These are phyloP conservation scores for Salvator merianae DNA, from an alignment of 2,113 vertebrate species.

Conservation along the genomic window DNA sequence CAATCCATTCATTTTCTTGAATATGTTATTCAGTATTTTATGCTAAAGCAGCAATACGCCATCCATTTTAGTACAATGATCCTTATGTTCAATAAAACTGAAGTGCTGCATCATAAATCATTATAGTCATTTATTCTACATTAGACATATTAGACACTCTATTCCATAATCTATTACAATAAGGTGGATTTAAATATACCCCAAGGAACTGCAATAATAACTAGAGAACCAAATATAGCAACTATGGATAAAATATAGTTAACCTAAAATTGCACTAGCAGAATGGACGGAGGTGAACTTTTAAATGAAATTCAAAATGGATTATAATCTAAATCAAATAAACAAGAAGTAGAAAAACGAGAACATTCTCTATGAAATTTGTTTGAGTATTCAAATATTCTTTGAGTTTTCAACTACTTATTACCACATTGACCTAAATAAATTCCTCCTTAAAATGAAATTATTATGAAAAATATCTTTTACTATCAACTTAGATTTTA, in stretches of 20 bases:
- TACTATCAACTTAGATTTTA: background rate
- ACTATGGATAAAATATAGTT: conserved; percentile 86
- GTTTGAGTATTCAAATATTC: conserved; percentile 17
- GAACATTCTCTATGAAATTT: conserved; percentile 16
- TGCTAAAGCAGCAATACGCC: conserved; percentile 87
- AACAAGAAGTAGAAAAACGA: conserved; percentile 50
- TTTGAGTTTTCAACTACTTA: conserved; percentile 23
- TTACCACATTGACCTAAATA: background rate
- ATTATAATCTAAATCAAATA: conserved; percentile 63
- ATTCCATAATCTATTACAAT: conserved; percentile 89
- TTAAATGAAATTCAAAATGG: conserved; percentile 70
- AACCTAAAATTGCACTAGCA: conserved; percentile 82
- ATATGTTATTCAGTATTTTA: conserved; percentile 87
- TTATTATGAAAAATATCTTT: background rate
- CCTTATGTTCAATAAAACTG: conserved; percentile 90
- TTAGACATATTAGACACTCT: conserved; percentile 88
- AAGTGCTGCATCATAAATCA: conserved; percentile 87
- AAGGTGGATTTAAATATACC: conserved; percentile 88
- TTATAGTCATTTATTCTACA: conserved; percentile 86
- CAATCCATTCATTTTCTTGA: conserved; percentile 85
- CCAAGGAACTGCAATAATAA: conserved; percentile 87
- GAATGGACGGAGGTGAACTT: conserved; percentile 77
- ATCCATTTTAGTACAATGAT: conserved; percentile 90
- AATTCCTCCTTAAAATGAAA: background rate
- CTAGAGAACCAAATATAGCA: conserved; percentile 85